Base-by-base conservation (phyloP, 92 coral and sea anemone species). In the Epizoanthus ramosus region DNA sequence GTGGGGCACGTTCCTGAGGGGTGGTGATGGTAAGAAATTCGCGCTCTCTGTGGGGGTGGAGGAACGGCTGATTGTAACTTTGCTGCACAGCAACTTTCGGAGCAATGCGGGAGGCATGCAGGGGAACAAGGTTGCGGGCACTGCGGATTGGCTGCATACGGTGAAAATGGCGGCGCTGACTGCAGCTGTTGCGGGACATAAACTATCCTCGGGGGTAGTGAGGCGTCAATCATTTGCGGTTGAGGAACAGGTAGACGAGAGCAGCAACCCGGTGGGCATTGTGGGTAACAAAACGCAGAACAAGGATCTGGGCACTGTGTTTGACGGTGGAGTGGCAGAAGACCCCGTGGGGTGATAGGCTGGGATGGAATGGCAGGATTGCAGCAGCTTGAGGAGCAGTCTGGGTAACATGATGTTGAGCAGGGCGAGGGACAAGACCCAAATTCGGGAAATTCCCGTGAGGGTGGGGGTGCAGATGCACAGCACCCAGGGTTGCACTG, bases 31-130 rank as follows among this genome's bases (percentile, higher is more conserved):
- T 60, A 25, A 23, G 60, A 13, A 23, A 23, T 10, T 6, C 3
- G 22, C 25, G 45, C 21, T 6, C 18, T 13, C 19, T 19, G 71
- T 4, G 8, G 23, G 31, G 72, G 43, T 8, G 17, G 57, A 8
- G 12, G 70, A 1, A 24, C 57, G 13, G 63, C 18, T 18, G 31
- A 19, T 23, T 75, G 54, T 5, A 58, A 1, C 3, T 75, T 52
- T 76, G 81, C 28, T 58, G 14, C 57, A 25, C 80, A 74, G 80
- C 80, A 74, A 41, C n/a, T 57, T 33, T 74, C 54, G 13, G 80
- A 74, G 66, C 80, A 74, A 4, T 28, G 61, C 18, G 80, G 80
- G 41, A 15, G 35, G 19, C 80, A 74, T 12, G n/a, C 4, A 3
- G 66, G 3, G 52, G 80, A 74, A 37, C 80, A 74, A n/a, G 80